Base-by-base conservation (phyloP, 2,113 vertebrate species). In the Struthio camelus region DNA sequence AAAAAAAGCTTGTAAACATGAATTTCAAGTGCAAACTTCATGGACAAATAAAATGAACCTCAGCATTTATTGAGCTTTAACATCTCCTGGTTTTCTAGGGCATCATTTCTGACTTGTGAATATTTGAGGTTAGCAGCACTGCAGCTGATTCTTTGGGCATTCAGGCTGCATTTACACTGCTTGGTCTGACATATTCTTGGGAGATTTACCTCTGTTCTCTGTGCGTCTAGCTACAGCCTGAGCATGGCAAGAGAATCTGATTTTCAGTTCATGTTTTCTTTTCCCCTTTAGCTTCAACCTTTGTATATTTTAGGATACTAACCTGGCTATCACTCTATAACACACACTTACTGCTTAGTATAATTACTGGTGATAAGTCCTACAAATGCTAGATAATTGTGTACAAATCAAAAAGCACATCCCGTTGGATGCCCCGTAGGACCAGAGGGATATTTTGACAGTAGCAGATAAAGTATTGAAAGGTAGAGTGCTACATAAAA, bases 171-270 rank as follows among this genome's bases (percentile, higher is more conserved):
- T 82, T 91, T 87, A 11, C 51, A 36, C 81, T 73, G 24, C 90
- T 88, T 89, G 80, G 69, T 85, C 93, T 93, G 94, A 80, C 80
- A 50, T 76, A 66, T 46, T 90, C 87, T 85, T 87, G 72, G 9
- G 85, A 90, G 71, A 84, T 20, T 78, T 88, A 46, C 30, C 92
- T 89, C 59, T 58, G 50, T 62, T 78, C 69, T 73, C 58, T 78
- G 44, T 80, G 72, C 54, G 44, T 86, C 92, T 90, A 78, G 36
- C n/a, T 76, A 30, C 50, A 90, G 51, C 38, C 30, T 42, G 34
- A 53, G 36, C 20, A 96, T 90, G 83, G 48, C 59, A 89, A 80
- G 16, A 82, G 7, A 75, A 27, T 59, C 30, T 89, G 2, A 46
- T 71, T 91, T 92, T 94, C 58, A 42, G 14, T 58, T 81, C 12